phyloP scores from a whole-genome alignment of 2,888 invertebrate genomes.

The Ditula angustiorana region DNA sequence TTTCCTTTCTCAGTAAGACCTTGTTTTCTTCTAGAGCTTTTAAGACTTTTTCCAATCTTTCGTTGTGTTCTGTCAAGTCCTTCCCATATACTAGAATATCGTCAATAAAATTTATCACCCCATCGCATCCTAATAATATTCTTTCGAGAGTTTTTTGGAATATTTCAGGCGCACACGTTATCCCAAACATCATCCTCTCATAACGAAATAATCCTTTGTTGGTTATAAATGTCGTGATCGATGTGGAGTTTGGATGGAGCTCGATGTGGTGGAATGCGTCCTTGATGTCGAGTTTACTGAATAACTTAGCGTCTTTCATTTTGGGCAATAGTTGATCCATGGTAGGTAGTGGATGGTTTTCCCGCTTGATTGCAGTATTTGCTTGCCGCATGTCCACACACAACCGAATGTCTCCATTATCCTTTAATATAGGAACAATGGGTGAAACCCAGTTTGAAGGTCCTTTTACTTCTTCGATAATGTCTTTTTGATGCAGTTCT shows the following conservation, averaged over 20 bases:
- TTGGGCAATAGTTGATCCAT: neutral
- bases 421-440: neutral
- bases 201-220: neutral
- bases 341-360: neutral
- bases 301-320: neutral
- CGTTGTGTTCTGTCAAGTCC: neutral
- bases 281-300: neutral
- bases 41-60: neutral
- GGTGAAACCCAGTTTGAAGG: neutral
- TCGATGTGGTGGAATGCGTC: conserved; percentile 1
- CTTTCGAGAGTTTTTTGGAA: neutral
- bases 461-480: neutral
- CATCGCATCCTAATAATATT: neutral
- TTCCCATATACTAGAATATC: neutral
- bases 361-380: neutral
- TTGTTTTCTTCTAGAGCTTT: neutral
- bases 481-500: neutral
- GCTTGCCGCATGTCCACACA: neutral
- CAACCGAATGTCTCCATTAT: neutral
- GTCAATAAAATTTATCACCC: neutral
- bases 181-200: neutral
- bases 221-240: neutral
- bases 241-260: neutral
- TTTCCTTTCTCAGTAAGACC: neutral
- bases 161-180: neutral